phyloP scores from a whole-genome alignment of 2,113 vertebrate species.

The Monarcha castaneiventris region DNA sequence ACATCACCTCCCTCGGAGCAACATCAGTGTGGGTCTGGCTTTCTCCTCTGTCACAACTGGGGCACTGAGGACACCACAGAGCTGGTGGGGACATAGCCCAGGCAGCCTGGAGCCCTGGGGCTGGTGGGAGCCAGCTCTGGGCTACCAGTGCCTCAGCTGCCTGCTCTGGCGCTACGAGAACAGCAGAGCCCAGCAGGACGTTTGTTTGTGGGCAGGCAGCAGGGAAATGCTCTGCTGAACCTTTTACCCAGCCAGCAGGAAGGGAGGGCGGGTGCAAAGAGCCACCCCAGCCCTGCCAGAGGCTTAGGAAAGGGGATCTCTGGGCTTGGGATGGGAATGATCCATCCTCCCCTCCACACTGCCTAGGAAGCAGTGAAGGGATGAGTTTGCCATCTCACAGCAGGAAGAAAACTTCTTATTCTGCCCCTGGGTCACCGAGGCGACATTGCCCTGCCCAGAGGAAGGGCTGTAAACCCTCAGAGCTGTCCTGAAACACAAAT shows the following conservation, averaged over 20 bases:
- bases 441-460: background rate
- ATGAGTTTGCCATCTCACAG: background rate
- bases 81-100: background rate
- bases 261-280: background rate
- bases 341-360: background rate
- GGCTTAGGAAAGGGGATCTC: background rate
- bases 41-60: background rate
- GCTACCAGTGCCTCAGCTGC: background rate
- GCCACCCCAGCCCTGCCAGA: background rate
- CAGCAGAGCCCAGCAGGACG: slow-evolving; percentile 2
- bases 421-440: accelerated
- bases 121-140: background rate
- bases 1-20: accelerated
- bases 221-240: background rate
- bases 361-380: background rate
- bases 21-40: accelerated
- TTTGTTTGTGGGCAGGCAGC: background rate
- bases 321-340: background rate
- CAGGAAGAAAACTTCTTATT: background rate
- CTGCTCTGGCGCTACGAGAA: background rate
- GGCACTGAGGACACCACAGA: background rate
- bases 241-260: background rate
- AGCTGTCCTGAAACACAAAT: no score
- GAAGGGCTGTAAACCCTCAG: background rate
- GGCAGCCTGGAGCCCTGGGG: background rate